Evolutionary conservation across 2,797 vertebrate genomes (phyloP).

Genomic region (Catharus ustulatus): DNA sequence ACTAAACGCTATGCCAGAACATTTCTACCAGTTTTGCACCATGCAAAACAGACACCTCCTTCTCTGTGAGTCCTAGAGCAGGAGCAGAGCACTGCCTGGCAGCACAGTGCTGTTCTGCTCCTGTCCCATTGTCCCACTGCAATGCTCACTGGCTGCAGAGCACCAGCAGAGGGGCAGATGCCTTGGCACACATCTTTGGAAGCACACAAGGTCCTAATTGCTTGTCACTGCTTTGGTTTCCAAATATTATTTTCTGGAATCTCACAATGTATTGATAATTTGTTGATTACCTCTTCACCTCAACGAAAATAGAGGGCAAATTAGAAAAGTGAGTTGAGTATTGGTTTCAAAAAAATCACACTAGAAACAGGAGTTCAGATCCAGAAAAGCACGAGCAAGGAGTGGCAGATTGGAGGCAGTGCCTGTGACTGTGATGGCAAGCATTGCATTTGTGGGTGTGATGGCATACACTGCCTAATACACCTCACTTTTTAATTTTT

Average conservation of each 20-base stretch:
- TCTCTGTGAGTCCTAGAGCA: neutral
- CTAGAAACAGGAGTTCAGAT: neutral
- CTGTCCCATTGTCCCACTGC: rapidly evolving
- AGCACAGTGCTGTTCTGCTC: rapidly evolving
- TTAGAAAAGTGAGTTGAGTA: neutral
- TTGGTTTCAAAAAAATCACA: neutral
- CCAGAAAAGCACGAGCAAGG: neutral
- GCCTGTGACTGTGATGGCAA: neutral
- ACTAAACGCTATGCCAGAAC: neutral
- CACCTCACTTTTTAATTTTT: neutral
- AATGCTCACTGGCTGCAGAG: rapidly evolving
- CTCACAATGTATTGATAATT: neutral
- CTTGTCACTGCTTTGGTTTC: neutral
- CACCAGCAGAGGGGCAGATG: neutral
- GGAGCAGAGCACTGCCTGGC: rapidly evolving
- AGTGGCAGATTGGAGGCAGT: neutral
- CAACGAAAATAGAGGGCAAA: neutral
- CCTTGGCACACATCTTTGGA: rapidly evolving
- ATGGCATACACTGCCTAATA: neutral
- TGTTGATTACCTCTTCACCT: neutral
- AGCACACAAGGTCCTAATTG: neutral
- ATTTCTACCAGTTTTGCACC: neutral
- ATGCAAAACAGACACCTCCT: neutral
- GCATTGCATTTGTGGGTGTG: neutral
- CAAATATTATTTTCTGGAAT: neutral